These are phyloP conservation scores for Eulemur rufifrons DNA, from an alignment of 2,113 vertebrate genomes.

Conservation along the genomic window DNA sequence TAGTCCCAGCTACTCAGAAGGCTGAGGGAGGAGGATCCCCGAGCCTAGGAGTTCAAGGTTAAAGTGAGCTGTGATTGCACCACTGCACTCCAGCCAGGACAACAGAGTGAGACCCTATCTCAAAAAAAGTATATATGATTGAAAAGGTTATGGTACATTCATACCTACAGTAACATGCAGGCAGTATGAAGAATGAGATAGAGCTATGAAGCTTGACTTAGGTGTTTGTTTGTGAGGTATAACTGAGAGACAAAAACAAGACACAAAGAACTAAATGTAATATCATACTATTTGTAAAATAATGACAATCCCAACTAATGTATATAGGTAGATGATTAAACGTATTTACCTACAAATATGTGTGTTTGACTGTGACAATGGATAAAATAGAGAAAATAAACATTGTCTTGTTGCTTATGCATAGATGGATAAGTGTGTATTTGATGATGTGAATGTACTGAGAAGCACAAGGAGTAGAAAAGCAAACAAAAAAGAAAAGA, in stretches of 20 bases:
- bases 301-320: not conserved
- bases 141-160: not conserved
- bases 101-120: too few relatives aligned
- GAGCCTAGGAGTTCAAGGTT: too few relatives aligned
- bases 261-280: not conserved
- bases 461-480: not conserved
- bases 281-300: constrained; percentile 14
- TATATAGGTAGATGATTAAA: not conserved
- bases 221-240: not conserved
- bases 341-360: not conserved
- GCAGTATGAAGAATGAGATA: not conserved
- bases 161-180: not conserved
- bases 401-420: not conserved
- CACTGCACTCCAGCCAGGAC: too few relatives aligned
- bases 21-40: too few relatives aligned
- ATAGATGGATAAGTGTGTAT: not conserved
- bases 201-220: not conserved
- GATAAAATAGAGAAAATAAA: not conserved
- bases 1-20: too few relatives aligned
- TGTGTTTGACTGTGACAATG: not conserved
- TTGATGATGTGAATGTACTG: not conserved
- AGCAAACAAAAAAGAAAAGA: not conserved
- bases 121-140: not conserved
- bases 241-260: not conserved
- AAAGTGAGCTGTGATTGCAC: too few relatives aligned